Evolutionary conservation across 2,888 invertebrate genomes (phyloP), one percentile per base, ranked within the genome.

Genomic region (Tetragonisca angustula): DNA sequence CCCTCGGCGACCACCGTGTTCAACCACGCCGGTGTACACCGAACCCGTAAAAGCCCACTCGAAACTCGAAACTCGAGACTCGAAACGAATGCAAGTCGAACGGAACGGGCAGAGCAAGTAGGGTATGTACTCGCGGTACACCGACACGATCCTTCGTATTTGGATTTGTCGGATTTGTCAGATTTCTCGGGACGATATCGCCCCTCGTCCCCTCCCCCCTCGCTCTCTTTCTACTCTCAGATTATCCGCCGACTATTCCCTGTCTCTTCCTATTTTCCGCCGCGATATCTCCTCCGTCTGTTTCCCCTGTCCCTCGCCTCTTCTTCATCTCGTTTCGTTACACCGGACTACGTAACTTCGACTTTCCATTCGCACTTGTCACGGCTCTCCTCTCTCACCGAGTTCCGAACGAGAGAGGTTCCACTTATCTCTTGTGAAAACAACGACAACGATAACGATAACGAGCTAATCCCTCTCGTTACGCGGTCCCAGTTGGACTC

Each of bases 151-250:
- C 89, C 87, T 87, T 85, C 88, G 89, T 89, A 89, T 90, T 90
- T 90, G 89, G 89, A 91, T 91, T 90, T 89, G 90, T 91, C 89
- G 87, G 90, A 92, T 92, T 92, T 91, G 91, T 91, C 90, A 91
- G 90, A 91, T 92, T 89, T 91, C 85, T 87, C 79, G 72, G 86
- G 9, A 68, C 86, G 83, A 89, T 86, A 85, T 87, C 54, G 56
- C 71, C 32, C 32, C 32, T 32, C 4, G 4, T 6, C 36, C 0
- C 0, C 36, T 5, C 52, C 17, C 6, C 1, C 19, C 2, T 19
- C 52, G 0, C 19, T 19, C 52, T 69, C 79, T 69, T 72, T 72
- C 75, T 75, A 43, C 73, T 78, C 61, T n/a, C 65, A 62, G 81
- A 78, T 76, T 79, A 74, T 75, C 32, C 5, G 15, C 36, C 75